Evolutionary conservation across 1,140 invertebrate species (phyloP).

Genomic region (Calephelis nemesis): DNA sequence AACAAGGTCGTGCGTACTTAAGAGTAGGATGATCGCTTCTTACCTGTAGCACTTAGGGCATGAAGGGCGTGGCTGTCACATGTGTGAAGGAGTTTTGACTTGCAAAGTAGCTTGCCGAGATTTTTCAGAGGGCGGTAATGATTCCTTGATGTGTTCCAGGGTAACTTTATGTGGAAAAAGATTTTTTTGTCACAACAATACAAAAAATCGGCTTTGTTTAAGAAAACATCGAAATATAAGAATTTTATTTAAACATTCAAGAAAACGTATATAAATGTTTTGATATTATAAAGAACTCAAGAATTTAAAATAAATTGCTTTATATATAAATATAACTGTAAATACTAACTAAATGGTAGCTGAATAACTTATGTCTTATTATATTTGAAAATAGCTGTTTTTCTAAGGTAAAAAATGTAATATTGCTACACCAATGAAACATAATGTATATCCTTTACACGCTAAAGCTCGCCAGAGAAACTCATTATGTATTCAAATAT

Average conservation of each 20-base stretch:
- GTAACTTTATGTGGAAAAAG: slow-evolving; percentile 39
- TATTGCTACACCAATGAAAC: not conserved
- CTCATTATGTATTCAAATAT: slow-evolving; percentile 72
- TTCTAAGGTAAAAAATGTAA: not conserved
- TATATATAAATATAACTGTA: too few species aligned
- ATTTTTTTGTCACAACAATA: not conserved
- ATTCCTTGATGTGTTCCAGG: slow-evolving; percentile 62
- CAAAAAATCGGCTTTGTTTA: too few species aligned
- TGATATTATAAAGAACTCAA: too few species aligned
- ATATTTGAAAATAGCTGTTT: too few species aligned
- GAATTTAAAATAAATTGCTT: too few species aligned
- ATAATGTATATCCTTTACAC: not conserved
- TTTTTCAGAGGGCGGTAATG: slow-evolving; percentile 76
- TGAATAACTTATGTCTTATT: too few species aligned
- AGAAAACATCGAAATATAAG: too few species aligned
- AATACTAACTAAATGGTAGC: too few species aligned
- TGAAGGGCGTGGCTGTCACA: slow-evolving; percentile 31
- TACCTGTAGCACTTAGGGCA: slow-evolving; percentile 40
- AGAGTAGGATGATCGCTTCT: slow-evolving; percentile 27
- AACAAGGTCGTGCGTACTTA: not conserved
- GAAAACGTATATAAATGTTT: too few species aligned
- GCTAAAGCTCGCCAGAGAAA: slow-evolving; percentile 38
- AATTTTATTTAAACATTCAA: too few species aligned
- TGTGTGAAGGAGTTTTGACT: slow-evolving; percentile 65
- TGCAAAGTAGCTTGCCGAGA: slow-evolving; percentile 69